Percentiles rank a stretch among this genome's conserved stretches.
phyloP scores from a whole-genome alignment of 2,113 vertebrate species.

The Datnioides undecimradiatus region DNA sequence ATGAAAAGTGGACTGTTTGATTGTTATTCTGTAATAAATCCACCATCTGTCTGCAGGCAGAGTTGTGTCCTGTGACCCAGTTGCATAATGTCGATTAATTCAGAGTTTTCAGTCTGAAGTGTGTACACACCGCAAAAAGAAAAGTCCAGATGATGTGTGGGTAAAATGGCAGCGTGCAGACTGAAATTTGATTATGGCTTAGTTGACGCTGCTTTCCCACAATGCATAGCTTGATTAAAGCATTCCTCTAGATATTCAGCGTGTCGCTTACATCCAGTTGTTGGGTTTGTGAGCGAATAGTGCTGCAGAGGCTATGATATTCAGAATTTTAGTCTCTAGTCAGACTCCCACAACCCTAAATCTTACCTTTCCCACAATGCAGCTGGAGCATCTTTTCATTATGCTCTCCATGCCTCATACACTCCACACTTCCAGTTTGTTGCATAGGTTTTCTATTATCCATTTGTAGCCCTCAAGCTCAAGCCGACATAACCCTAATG shows the following conservation, averaged over 20 bases:
- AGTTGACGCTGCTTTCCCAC: not conserved
- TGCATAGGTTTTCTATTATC: not conserved
- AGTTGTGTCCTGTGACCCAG: conserved; percentile 27
- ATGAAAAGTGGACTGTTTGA: not conserved
- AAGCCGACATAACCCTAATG: too few species aligned
- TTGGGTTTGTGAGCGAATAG: not conserved
- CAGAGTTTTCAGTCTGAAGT: not conserved
- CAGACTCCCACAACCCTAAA: not conserved
- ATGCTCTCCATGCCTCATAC: not conserved
- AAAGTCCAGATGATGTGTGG: not conserved
- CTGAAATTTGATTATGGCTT: not conserved
- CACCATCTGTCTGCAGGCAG: conserved; percentile 38
- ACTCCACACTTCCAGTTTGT: not conserved
- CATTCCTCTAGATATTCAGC: not conserved
- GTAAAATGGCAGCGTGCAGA: conserved; percentile 47
- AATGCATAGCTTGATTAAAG: not conserved
- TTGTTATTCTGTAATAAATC: not conserved
- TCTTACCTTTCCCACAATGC: conserved; percentile 17
- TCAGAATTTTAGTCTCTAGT: not conserved
- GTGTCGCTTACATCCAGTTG: not conserved
- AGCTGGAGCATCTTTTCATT: not conserved
- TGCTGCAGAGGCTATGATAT: not conserved
- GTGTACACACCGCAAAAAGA: conserved; percentile 13
- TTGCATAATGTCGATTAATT: conserved; percentile 35
- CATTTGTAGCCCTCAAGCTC: too few species aligned